These are phyloP conservation scores for Danaus plexippus DNA, from an alignment of 1,140 invertebrate species.

Conservation along the genomic window DNA sequence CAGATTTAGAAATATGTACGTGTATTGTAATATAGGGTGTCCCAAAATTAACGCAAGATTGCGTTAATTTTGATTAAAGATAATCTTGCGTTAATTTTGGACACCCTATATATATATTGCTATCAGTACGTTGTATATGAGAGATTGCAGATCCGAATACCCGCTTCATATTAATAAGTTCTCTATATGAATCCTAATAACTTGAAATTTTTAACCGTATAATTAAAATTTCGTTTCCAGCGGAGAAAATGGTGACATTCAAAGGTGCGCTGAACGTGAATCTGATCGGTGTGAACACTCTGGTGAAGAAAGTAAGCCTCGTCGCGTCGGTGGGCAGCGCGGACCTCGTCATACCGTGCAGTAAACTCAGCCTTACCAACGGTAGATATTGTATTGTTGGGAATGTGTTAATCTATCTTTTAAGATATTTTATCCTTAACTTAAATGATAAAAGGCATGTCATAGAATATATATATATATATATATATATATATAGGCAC, in stretches of 20 bases:
- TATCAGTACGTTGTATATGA: no score
- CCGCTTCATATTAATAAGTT: not conserved
- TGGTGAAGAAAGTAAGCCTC: conserved; percentile 47
- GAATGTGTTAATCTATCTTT: not conserved
- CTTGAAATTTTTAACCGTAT: no score
- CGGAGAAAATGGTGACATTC: conserved; percentile 32
- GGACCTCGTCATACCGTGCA: conserved; percentile 28
- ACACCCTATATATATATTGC: no score
- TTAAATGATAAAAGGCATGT: not conserved
- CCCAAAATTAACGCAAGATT: no score
- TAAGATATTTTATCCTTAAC: not conserved
- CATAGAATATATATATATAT: not conserved
- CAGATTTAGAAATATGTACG: conserved; percentile 42
- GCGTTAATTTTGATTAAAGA: no score
- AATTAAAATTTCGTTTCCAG: conserved; percentile 42
- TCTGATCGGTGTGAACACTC: conserved; percentile 40
- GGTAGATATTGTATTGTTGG: conserved; percentile 28
- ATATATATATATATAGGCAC: conserved; percentile 3
- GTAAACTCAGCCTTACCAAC: conserved; percentile 35
- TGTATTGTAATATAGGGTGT: conserved; percentile 16
- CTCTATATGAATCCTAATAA: no score
- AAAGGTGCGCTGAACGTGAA: conserved; percentile 44
- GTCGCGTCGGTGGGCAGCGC: conserved; percentile 37
- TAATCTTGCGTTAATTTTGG: no score
- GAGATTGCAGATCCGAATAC: no score